Evolutionary conservation across 2,113 vertebrate species (phyloP), one percentile per base, ranked within the genome.

Genomic region (Petrocephalus microphthalmus): DNA sequence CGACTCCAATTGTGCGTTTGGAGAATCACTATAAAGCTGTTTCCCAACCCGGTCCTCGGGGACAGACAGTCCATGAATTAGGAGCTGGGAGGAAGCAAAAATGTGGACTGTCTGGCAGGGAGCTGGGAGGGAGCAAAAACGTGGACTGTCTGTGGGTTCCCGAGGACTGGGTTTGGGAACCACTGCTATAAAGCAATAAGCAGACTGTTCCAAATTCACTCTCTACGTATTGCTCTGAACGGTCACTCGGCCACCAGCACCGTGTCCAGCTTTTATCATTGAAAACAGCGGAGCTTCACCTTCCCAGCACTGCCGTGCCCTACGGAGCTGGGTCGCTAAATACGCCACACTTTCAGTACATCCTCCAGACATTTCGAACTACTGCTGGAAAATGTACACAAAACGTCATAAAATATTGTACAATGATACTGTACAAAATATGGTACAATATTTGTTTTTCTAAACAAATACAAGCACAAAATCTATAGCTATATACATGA

Each of bases 381-480:
- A 88, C 42, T 82, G 42, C 74, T 88, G 74, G 57, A 88, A 33
- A 42, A n/a, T 20, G 20, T 15, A 74, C 87, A 71, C 47, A 53
- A 78, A 84, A 45, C 86, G 51, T 64, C 45, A 22, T 33, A 52
- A 88, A 56, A 53, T 82, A 71, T 90, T 54, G n/a, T 51, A 71
- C 37, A 71, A 67, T 29, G 8, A 57, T 54, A 51, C 33, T 64
- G 25, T 25, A 33, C 49, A 82, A 17, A 60, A 8, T 51, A 87
- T 84, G 17, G 60, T 84, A 83, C 81, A 67, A 25, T 53, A 17
- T 52, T 25, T 13, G 53, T 82, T 86, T 78, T 85, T 81, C 78
- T 82, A 64, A 33, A 52, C 84, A 82, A 89, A 86, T 82, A 86
- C 85, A 22, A 87, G 15, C 19, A 88, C 57, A 29, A 64, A 49